phyloP scores from a whole-genome alignment of 2,888 invertebrate genomes.

The Meandrusa payeni region DNA sequence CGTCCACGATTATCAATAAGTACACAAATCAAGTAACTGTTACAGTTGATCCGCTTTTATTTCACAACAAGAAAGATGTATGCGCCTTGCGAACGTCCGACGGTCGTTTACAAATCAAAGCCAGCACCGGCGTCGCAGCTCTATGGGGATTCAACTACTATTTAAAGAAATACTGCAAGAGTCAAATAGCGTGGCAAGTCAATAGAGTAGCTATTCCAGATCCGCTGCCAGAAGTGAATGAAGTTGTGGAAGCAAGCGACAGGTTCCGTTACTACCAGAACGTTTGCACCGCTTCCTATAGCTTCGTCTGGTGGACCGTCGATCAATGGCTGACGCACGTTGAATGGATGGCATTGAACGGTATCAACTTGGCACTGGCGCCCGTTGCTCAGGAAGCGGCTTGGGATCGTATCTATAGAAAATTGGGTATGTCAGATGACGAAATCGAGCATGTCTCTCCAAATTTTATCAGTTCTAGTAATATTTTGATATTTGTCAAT shows the following conservation, averaged over 20 bases:
- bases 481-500: too few relatives aligned
- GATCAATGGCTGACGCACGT: conserved; percentile 91
- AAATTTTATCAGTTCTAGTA: too few relatives aligned
- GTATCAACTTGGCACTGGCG: conserved; percentile 93
- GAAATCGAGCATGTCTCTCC: too few relatives aligned
- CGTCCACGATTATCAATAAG: conserved; percentile 42
- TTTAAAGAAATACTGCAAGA: conserved; percentile 89
- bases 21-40: conserved; percentile 43
- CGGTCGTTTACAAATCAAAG: conserved; percentile 59
- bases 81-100: conserved; percentile 49
- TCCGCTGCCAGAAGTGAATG: conserved; percentile 78
- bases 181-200: conserved; percentile 94
- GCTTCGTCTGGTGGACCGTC: conserved; percentile 95
- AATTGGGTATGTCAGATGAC: conserved; percentile 85
- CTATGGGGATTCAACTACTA: conserved; percentile 94
- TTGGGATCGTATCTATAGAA: conserved; percentile 88
- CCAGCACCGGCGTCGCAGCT: conserved; percentile 89
- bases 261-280: conserved; percentile 96
- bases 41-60: conserved; percentile 49
- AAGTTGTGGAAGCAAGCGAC: conserved; percentile 83
- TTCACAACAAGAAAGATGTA: conserved; percentile 57
- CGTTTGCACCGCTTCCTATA: conserved; percentile 92
- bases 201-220: conserved; percentile 81
- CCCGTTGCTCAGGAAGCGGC: conserved; percentile 94
- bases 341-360: conserved; percentile 98